Conservation (phyloP, 1,140 invertebrate genomes). For the Drosophila kepulauana region DNA sequence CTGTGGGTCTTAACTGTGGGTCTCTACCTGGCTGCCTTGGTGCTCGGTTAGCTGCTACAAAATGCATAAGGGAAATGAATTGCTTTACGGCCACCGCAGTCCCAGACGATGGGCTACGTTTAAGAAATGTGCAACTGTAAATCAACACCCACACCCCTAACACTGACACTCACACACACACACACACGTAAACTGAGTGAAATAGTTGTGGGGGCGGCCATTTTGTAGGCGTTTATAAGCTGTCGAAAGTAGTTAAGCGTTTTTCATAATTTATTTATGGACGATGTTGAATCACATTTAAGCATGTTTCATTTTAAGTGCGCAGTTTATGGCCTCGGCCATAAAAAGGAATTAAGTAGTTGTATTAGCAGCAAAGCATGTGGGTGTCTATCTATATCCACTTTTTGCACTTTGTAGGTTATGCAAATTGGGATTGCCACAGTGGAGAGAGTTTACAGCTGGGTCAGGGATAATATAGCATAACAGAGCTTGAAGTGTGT, state of each 20-base stretch:
- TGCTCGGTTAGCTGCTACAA: constrained; percentile 48
- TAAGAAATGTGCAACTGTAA: constrained; percentile 81
- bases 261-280: constrained; percentile 84
- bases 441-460: constrained; percentile 28
- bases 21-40: constrained; percentile 29
- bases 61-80: constrained; percentile 83
- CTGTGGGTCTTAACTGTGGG: constrained; percentile 6
- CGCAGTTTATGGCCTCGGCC: constrained; percentile 76
- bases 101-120: constrained; percentile 42
- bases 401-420: constrained; percentile 50
- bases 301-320: constrained; percentile 82
- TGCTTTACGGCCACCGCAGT: constrained; percentile 79
- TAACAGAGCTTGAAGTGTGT: constrained; percentile 6
- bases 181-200: constrained; percentile 15
- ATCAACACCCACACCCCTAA: constrained; percentile 61
- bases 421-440: constrained; percentile 67
- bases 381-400: constrained; percentile 10
- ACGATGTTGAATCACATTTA: constrained; percentile 65
- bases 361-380: constrained; percentile 29
- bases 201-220: constrained; percentile 65
- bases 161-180: constrained; percentile 18
- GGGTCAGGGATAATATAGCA: constrained; percentile 20
- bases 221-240: constrained; percentile 82
- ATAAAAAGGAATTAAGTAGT: constrained; percentile 76
- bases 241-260: constrained; percentile 84